Conservation (phyloP, 2,888 invertebrate genomes). For the Chloroclysta siterata region DNA sequence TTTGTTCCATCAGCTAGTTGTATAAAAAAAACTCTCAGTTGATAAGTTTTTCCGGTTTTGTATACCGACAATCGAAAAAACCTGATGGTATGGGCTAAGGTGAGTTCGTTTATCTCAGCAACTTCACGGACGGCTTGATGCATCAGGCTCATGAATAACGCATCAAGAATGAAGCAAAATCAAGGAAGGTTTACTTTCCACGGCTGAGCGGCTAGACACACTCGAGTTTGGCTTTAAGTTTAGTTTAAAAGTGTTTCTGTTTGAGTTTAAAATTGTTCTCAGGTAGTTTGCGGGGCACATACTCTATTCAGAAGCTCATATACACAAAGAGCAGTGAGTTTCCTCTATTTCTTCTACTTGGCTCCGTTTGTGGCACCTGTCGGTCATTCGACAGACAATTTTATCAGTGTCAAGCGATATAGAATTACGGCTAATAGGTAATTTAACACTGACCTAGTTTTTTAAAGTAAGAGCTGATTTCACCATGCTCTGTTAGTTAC, state of each 20-base stretch:
- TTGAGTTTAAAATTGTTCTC: constrained; percentile 25
- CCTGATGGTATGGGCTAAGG: constrained; percentile 18
- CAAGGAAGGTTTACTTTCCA: constrained; percentile 35
- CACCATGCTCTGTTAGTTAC: too few species aligned
- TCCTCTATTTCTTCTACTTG: too few species aligned
- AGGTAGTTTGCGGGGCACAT: background rate
- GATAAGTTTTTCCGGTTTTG: too few species aligned
- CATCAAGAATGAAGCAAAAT: constrained; percentile 32
- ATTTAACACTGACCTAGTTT: too few species aligned
- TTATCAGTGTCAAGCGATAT: too few species aligned
- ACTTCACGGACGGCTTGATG: constrained; percentile 30
- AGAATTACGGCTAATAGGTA: too few species aligned
- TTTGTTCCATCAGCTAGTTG: too few species aligned
- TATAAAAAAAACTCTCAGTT: too few species aligned
- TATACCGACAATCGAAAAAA: background rate
- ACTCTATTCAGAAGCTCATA: background rate
- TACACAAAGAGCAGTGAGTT: background rate
- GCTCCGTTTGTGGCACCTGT: too few species aligned
- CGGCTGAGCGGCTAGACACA: constrained; percentile 31
- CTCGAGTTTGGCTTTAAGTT: constrained; percentile 13
- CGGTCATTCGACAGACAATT: too few species aligned
- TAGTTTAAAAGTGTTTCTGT: constrained; percentile 25
- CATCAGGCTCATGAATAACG: constrained; percentile 41
- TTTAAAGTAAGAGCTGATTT: too few species aligned
- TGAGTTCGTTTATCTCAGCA: constrained; percentile 32